Conservation (phyloP, 1,140 invertebrate species). For the Tetragnatha versicolor region DNA sequence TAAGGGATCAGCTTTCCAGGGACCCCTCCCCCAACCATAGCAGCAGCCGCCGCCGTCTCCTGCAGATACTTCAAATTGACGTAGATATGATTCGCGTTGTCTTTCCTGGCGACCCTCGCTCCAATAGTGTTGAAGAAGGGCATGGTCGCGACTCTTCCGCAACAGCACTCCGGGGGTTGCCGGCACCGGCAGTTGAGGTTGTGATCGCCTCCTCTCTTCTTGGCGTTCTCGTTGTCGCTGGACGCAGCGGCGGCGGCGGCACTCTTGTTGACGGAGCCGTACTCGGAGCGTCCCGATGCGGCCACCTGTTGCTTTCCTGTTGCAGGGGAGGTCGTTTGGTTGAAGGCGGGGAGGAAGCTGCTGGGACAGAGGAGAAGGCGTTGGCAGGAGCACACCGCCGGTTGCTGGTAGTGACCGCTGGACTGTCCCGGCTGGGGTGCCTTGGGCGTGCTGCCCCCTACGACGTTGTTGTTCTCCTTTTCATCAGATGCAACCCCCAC, state of each 20-base stretch:
- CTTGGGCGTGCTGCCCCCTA: neutral
- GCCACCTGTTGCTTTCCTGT: neutral
- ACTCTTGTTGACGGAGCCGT: slow-evolving; percentile 38
- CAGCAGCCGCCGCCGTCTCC: slow-evolving; percentile 40
- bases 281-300: slow-evolving; percentile 35
- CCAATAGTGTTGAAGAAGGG: slow-evolving; percentile 34
- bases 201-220: slow-evolving; percentile 6
- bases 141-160: slow-evolving; percentile 5
- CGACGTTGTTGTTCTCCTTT: slow-evolving; percentile 37
- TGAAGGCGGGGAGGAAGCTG: slow-evolving; percentile 30
- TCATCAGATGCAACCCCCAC: slow-evolving; percentile 7
- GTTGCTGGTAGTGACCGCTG: slow-evolving; percentile 6
- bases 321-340: neutral
- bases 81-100: slow-evolving; percentile 52
- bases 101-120: slow-evolving; percentile 24
- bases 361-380: slow-evolving; percentile 32
- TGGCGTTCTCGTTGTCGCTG: slow-evolving; percentile 21
- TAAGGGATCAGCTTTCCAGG: slow-evolving; percentile 56
- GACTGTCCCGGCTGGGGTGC: neutral
- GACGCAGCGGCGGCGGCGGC: neutral
- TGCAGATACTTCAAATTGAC: slow-evolving; percentile 49
- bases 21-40: slow-evolving; percentile 15
- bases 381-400: slow-evolving; percentile 35
- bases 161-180: slow-evolving; percentile 38
- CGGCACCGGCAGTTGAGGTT: slow-evolving; percentile 44